A percentile compares a stretch with the other conserved stretches of the same genome.
Conservation (phyloP, 2,888 invertebrate genomes). For the Acrobeloides nanus region DNA sequence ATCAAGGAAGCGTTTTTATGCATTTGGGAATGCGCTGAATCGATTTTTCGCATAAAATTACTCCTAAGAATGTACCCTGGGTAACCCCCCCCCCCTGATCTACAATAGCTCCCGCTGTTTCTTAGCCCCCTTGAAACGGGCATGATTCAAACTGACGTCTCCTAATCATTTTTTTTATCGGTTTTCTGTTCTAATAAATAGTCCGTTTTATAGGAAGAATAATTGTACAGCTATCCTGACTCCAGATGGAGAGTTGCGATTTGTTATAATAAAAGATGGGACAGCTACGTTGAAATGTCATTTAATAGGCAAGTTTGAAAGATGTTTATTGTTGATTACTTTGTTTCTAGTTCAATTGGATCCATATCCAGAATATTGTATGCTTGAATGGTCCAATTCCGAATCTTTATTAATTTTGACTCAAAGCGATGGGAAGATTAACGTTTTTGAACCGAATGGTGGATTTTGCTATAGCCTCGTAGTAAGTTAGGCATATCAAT, state of each 20-base stretch:
- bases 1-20: no score
- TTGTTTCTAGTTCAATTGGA: conserved; percentile 17
- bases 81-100: no score
- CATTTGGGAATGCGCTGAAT: no score
- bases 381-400: conserved; percentile 17
- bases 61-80: no score
- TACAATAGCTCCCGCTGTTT: no score
- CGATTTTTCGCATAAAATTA: no score
- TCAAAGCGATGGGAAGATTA: conserved; percentile 13
- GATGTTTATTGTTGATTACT: background rate
- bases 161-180: background rate
- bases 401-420: conserved; percentile 19
- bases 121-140: no score
- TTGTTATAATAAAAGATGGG: conserved; percentile 13
- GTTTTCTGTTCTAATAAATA: conserved; percentile 3
- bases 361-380: conserved; percentile 21
- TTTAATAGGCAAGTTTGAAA: conserved; percentile 16
- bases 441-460: conserved; percentile 19
- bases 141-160: no score
- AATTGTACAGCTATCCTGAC: conserved; percentile 16
- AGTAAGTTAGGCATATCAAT: no score
- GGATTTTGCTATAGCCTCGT: conserved; percentile 18
- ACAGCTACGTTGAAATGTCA: conserved; percentile 14
- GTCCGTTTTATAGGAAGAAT: conserved; percentile 9
- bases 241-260: conserved; percentile 15